Evolutionary conservation across 1,140 invertebrate species (phyloP).

Genomic region (Sycophila sp.): DNA sequence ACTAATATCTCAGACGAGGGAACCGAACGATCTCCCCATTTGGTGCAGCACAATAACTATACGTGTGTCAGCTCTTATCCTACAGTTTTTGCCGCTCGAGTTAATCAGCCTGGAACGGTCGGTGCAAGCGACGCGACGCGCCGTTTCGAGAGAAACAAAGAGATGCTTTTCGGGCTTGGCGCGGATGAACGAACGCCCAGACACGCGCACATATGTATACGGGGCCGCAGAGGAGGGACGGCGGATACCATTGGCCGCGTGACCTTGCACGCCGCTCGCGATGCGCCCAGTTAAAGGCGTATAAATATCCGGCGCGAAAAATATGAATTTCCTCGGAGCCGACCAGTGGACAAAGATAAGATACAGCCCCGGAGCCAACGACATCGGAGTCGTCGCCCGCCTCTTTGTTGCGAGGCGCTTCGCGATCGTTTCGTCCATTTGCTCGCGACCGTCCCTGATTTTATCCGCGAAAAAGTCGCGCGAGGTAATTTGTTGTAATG

Average conservation of each 20-base stretch:
- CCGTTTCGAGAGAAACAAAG: neutral
- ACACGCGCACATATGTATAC: neutral
- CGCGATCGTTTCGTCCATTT: too few species aligned
- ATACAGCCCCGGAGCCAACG: too few species aligned
- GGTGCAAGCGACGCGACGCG: neutral
- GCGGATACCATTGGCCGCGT: constrained; percentile 60
- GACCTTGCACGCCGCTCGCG: constrained; percentile 53
- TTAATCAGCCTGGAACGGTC: neutral
- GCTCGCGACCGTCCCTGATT: constrained; percentile 24
- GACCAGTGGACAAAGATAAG: neutral
- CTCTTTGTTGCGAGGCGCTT: too few species aligned
- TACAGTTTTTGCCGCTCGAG: too few species aligned
- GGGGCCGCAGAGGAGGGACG: constrained; percentile 7
- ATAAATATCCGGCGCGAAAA: constrained; percentile 51
- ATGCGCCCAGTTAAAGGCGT: constrained; percentile 38
- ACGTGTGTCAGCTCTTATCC: too few species aligned
- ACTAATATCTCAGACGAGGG: too few species aligned
- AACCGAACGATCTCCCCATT: too few species aligned
- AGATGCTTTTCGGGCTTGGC: neutral
- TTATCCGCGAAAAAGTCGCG: constrained; percentile 1
- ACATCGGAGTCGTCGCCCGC: too few species aligned
- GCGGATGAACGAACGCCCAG: neutral
- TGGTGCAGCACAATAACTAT: too few species aligned
- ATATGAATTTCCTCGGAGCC: neutral
- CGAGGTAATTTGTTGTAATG: constrained; percentile 38